Evolutionary conservation across 2,113 vertebrate species (phyloP).

Genomic region (Rallus limicola): DNA sequence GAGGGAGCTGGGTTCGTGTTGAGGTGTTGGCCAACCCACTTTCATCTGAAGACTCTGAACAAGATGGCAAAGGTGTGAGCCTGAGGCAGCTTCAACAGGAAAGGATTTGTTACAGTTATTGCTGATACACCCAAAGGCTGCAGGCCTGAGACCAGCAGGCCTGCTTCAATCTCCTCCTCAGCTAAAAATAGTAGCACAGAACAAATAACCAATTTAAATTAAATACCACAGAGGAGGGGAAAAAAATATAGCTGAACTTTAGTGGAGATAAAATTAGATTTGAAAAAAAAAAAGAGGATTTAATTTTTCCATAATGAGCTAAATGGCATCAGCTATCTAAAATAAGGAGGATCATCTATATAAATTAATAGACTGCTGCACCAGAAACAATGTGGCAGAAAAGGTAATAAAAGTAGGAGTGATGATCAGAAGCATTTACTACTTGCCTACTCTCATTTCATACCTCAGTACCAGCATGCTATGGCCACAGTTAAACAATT

Average conservation of each 20-base stretch:
- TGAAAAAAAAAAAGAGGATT: not conserved
- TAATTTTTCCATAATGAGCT: not conserved
- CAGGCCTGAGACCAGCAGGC: not conserved
- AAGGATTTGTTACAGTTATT: not conserved
- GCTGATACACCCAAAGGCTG: not conserved
- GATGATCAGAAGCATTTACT: not conserved
- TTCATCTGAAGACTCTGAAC: constrained; percentile 92
- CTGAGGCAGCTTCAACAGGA: not conserved
- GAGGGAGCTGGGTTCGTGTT: constrained; percentile 88
- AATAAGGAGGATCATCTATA: not conserved
- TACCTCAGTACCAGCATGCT: not conserved
- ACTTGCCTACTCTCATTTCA: not conserved
- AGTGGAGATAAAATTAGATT: not conserved
- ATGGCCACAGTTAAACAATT: not conserved
- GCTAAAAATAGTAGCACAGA: not conserved
- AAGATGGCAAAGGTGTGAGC: constrained; percentile 4
- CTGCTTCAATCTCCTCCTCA: constrained; percentile 21
- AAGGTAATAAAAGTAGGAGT: not conserved
- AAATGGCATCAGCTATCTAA: not conserved
- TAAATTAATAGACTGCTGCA: not conserved
- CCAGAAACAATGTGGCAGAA: not conserved
- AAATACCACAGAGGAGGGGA: not conserved
- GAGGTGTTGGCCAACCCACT: constrained; percentile 88
- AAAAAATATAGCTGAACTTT: not conserved
- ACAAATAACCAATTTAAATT: not conserved